Evolutionary conservation across 2,113 vertebrate species (phyloP).

Genomic region (Amblyornis subalaris): DNA sequence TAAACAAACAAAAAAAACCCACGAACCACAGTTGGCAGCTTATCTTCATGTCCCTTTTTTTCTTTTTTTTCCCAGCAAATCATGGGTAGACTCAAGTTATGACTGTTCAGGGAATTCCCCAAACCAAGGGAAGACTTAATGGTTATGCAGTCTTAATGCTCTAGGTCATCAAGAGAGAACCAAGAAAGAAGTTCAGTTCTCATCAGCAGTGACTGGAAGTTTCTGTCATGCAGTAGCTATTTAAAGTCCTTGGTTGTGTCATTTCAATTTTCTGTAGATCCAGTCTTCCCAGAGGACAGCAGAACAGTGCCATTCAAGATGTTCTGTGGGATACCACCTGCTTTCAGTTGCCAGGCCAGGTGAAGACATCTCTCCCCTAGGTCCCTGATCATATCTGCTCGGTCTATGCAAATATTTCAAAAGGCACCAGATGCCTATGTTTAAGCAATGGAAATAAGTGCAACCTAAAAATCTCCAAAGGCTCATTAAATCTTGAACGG

Average conservation of each 20-base stretch:
- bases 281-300: not conserved
- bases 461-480: not conserved
- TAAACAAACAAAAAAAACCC: not conserved
- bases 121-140: not conserved
- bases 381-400: not conserved
- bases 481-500: not conserved
- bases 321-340: not conserved
- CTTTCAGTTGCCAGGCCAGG: not conserved
- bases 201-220: conserved; percentile 5
- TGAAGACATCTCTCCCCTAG: not conserved
- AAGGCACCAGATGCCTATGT: not conserved
- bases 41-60: not conserved
- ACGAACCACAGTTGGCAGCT: not conserved
- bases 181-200: not conserved
- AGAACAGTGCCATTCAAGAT: not conserved
- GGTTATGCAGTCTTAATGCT: not conserved
- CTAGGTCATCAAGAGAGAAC: not conserved
- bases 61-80: not conserved
- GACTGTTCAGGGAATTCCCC: not conserved
- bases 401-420: not conserved
- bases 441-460: not conserved
- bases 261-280: not conserved
- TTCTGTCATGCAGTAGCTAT: not conserved
- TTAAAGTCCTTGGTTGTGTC: not conserved
- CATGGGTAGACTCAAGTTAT: not conserved